Evolutionary conservation across 2,113 vertebrate species (phyloP), one percentile per base, ranked within the genome.

Genomic region (Macquaria ambigua): DNA sequence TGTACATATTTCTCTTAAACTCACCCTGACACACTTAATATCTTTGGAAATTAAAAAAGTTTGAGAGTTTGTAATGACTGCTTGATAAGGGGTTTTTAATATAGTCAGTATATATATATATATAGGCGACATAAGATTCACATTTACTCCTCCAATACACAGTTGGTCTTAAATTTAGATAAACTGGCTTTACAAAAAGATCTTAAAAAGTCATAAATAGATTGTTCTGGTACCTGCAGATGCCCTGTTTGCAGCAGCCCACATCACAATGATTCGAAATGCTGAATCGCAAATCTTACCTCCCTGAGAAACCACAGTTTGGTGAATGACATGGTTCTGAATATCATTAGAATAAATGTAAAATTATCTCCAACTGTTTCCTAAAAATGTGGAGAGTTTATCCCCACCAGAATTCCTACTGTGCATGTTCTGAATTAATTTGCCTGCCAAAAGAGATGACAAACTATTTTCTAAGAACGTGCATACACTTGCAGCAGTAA

Each of bases 391-490:
- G 34, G 59, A 81, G 77, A 67, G 28, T 81, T 39, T 5, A 67
- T 69, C 61, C 78, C 70, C 79, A 89, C 95, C 96, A 96, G 95
- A 96, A 96, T 96, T 96, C 94, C 95, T 95, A 89, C 85, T 87
- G 91, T 95, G 95, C 95, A 95, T 96, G 95, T 96, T 95, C 92
- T 91, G 88, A 94, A 94, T 93, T 91, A 74, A 93, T 93, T 92
- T 94, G 95, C 94, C 94, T 95, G 94, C 92, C 85, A 91, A 93
- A 91, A 79, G 86, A 89, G 77, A 90, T 71, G 68, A 91, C 41
- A 87, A 52, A 90, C 72, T 87, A 81, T 84, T 94, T 81, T 53
- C 79, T 71, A 72, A 87, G 81, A 82, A 84, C 39, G 66, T 84
- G 83, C 87, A 87, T 81, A 90, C 81, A 89, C 39, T 87, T 81